Base-by-base conservation (phyloP, 2,797 vertebrate species). In the Ispidina picta region DNA sequence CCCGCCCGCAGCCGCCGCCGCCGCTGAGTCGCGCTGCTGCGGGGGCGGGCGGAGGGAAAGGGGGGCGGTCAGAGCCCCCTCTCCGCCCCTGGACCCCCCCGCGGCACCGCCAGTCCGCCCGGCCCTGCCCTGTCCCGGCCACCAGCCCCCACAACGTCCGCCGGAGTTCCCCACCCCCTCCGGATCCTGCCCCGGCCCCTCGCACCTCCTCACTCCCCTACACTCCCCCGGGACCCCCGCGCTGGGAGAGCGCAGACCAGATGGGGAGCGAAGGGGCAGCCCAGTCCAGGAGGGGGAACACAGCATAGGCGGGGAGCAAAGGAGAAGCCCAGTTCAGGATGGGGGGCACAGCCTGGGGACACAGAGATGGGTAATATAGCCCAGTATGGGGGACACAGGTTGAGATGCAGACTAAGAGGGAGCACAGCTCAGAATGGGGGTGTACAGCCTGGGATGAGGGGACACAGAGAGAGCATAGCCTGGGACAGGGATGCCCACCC, bases 21-120 rank as follows among this genome's bases (percentile, higher is more conserved):
- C 58, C 81, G 70, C 78, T 76, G 87, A 90, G 81, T 74, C 52
- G 84, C 92, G 71, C 86, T 86, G 72, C 83, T 52, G 80, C 66
- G 84, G 79, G 93, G 92, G 90, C 71, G 93, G 87, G 93, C 79
- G 75, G 55, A 22, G 39, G 44, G 69, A 31, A 75, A 19, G 29
- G n/a, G 46, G 84, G 65, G 56, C 46, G 76, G 49, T 35, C 18
- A 69, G 44, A 55, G 41, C 72, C 41, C 55, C 72, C 71, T 75
- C 66, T 37, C 75, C 55, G 43, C 60, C 80, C 69, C 81, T 68
- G 41, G 65, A 39, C 74, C 84, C 55, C 31, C 81, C 37, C 23
- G n/a, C 43, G 46, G 76, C 76, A 15, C 48, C 41, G 29, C 75
- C 62, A 72, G 77, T 52, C 88, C 41, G 70, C 55, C 20, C 54